Base-by-base conservation (phyloP, 2,797 vertebrate species). In the Meriones psammophilus region DNA sequence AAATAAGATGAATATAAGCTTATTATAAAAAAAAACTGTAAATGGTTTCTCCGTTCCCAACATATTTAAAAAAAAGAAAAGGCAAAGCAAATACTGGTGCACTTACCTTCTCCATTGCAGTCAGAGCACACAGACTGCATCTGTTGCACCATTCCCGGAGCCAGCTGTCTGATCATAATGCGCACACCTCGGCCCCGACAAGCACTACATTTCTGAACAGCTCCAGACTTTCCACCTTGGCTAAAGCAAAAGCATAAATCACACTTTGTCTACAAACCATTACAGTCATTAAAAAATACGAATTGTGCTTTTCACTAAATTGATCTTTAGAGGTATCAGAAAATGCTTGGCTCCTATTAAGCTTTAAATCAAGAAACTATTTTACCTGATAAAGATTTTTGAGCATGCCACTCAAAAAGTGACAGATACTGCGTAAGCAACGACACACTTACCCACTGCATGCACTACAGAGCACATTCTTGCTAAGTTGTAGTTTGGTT, bases 101-200 rank as follows among this genome's bases (percentile, higher is more conserved):
- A 73, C 98, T 97, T 98, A 99, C 99, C 99, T 99, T 99, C 99
- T 95, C 99, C 99, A 0, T 99, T 99, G 98, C 99, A 99, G 93
- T 99, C 99, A 1, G 99, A 99, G 80, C 99, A 99, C 81, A 99
- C 99, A 18, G 99, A 99, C 98, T 99, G 99, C 99, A 99, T 99
- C 99, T 99, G 99, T 98, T 99, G 99, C 73, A 99, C 99, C 99
- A 99, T 99, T 1, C 99, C 99, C 0, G 99, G 99, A 56, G 99
- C 99, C 98, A 99, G 98, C 98, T 99, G 99, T 98, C 99, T 99
- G 98, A 99, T 99, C 99, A 99, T 99, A 98, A 99, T 99, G 89
- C 99, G 99, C 92, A 99, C 99, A 68, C 99, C 99, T 95, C 99
- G 99, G 54, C 99, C 99, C 95, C 99, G 98, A 98, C 99, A 99